Conservation (phyloP, 2,797 vertebrate genomes). For the Pteropus rufus region DNA sequence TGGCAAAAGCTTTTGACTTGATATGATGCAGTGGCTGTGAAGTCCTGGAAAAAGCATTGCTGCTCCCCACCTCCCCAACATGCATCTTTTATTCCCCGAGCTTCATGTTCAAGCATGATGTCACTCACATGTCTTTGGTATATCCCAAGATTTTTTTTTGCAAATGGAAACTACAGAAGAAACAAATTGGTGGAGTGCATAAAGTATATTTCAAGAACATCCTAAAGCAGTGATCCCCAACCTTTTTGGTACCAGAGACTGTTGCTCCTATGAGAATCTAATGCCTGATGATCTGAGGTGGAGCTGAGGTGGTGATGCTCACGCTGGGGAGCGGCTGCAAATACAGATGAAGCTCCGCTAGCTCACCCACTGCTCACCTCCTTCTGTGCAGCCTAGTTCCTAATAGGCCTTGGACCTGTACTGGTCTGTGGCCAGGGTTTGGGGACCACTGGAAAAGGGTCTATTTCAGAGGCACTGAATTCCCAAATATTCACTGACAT, state of each 20-base stretch:
- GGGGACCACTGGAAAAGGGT: neutral
- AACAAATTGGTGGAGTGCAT: neutral
- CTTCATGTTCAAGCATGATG: neutral
- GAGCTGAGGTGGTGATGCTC: too few relatives aligned
- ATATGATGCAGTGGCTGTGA: neutral
- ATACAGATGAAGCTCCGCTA: too few relatives aligned
- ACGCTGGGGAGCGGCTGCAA: too few relatives aligned
- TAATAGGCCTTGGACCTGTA: too few relatives aligned
- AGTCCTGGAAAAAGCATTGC: neutral
- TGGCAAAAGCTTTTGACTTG: constrained; percentile 28
- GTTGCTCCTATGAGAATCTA: too few relatives aligned
- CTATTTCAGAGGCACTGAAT: neutral
- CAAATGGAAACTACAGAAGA: neutral
- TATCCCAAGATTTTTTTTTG: neutral
- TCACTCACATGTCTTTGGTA: neutral
- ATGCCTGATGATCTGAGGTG: too few relatives aligned
- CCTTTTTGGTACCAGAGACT: too few relatives aligned
- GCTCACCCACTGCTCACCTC: too few relatives aligned
- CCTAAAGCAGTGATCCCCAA: too few relatives aligned
- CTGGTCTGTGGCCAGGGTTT: too few relatives aligned
- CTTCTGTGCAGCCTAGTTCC: too few relatives aligned
- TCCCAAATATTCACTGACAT: neutral
- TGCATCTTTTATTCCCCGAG: neutral
- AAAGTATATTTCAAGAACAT: neutral
- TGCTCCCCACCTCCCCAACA: neutral